A percentile compares a stretch with the other conserved stretches of the same genome.
These are phyloP conservation scores for Gambusia affinis DNA, from an alignment of 2,113 vertebrate genomes.

Conservation along the genomic window DNA sequence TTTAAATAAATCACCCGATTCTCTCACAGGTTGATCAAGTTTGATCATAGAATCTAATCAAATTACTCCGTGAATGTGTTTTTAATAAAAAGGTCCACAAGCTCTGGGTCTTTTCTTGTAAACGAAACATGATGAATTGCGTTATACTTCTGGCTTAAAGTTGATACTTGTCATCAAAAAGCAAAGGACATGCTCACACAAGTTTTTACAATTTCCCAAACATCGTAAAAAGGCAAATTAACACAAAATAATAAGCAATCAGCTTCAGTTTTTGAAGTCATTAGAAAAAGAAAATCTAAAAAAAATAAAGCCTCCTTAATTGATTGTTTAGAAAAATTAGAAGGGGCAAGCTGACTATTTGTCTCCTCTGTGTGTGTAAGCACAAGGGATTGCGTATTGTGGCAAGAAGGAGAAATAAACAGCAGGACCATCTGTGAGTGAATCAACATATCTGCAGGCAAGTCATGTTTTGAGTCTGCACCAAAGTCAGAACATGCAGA, in stretches of 20 bases:
- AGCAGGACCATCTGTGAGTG: constrained; percentile 35
- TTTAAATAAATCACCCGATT: no score
- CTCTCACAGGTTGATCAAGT: not conserved
- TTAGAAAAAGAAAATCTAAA: not conserved
- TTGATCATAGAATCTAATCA: not conserved
- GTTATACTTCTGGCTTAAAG: not conserved
- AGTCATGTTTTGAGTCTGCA: constrained; percentile 45
- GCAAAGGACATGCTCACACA: not conserved
- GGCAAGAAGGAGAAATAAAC: constrained; percentile 11
- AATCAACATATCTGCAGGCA: constrained; percentile 53
- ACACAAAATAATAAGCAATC: not conserved
- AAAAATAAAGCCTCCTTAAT: not conserved
- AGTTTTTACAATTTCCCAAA: not conserved
- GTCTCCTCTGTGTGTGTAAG: not conserved
- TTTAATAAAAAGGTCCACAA: no score
- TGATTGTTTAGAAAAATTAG: not conserved
- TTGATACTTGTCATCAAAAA: not conserved
- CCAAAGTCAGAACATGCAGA: constrained; percentile 3
- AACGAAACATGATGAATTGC: not conserved
- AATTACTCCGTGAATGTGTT: no score
- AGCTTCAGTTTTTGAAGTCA: not conserved
- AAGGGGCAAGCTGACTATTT: not conserved
- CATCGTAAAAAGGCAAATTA: not conserved
- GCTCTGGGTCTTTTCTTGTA: not conserved
- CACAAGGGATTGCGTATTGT: not conserved